Evolutionary conservation across 2,113 vertebrate genomes (phyloP), one percentile per base, ranked within the genome.

Genomic region (Psettodes erumei): DNA sequence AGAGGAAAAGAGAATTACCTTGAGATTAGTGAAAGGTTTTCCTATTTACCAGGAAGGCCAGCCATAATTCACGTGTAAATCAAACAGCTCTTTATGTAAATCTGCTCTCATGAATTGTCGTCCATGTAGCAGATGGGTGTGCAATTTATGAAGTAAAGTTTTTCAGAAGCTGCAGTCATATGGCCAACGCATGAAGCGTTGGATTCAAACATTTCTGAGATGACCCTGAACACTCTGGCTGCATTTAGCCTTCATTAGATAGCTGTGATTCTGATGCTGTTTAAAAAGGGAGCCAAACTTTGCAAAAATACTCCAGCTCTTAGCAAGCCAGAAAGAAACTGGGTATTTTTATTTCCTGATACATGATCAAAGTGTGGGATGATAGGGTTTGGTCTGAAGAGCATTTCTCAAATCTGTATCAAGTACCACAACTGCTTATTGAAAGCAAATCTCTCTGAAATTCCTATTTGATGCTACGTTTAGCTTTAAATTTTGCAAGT

Each of bases 141-240:
- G 1, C 15, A 33, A 16, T 63, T 38, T 56, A 40, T 32, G 18
- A n/a, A 32, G 25, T 18, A 8, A 42, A 21, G 47, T 27, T 43
- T 19, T 48, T 13, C 13, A 27, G 59, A 47, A 18, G 21, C 21
- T 47, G 51, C 5, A 43, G 40, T 21, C 53, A 38, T n/a, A n/a
- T 32, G 12, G 47, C 30, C 27, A 48, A 61, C 25, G 38, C 56
- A 75, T 19, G 61, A 75, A 62, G 43, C 6, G 32, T 42, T 56
- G 45, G 18, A 56, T 71, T 27, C 15, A 25, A 28, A 51, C 15
- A 55, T 72, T 62, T 56, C 55, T 40, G 4, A 71, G 28, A 50
- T 76, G 75, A 85, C 62, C 66, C 62, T 79, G 67, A 81, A 33
- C 15, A 6, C 30, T 25, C 19, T 30, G 54, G 66, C 37, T 74